Evolutionary conservation across 2,888 invertebrate genomes (phyloP).

Genomic region (Corbicula japonica): DNA sequence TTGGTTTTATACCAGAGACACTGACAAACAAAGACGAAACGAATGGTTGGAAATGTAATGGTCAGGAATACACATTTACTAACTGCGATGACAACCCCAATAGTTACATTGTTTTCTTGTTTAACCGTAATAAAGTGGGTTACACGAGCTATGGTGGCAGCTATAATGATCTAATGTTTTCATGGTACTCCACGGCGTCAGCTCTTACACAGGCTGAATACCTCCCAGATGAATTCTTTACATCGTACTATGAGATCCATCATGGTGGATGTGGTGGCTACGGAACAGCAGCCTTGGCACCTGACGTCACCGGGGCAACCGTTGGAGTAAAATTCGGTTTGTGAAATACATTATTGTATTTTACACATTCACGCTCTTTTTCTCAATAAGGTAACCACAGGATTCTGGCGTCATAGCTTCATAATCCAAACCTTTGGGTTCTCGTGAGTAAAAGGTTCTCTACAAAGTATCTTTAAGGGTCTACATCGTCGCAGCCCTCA

Average conservation of each 20-base stretch:
- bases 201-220: constrained; percentile 5
- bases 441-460: too few relatives aligned
- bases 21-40: background rate
- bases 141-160: constrained; percentile 30
- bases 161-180: constrained; percentile 23
- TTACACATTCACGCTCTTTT: background rate
- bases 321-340: constrained; percentile 60
- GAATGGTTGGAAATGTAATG: constrained; percentile 51
- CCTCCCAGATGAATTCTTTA: constrained; percentile 47
- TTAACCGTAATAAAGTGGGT: constrained; percentile 29
- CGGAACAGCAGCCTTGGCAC: constrained; percentile 35
- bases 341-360: background rate
- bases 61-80: constrained; percentile 34
- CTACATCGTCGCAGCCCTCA: too few relatives aligned
- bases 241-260: constrained; percentile 53
- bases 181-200: constrained; percentile 41
- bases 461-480: too few relatives aligned
- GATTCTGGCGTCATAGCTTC: too few relatives aligned
- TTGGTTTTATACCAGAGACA: constrained; percentile 53
- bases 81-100: constrained; percentile 61
- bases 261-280: constrained; percentile 67
- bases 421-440: too few relatives aligned
- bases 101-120: constrained; percentile 55
- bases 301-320: constrained; percentile 48
- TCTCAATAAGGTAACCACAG: too few relatives aligned